Evolutionary conservation across 2,797 vertebrate genomes (phyloP).

Genomic region (Lacerta agilis): DNA sequence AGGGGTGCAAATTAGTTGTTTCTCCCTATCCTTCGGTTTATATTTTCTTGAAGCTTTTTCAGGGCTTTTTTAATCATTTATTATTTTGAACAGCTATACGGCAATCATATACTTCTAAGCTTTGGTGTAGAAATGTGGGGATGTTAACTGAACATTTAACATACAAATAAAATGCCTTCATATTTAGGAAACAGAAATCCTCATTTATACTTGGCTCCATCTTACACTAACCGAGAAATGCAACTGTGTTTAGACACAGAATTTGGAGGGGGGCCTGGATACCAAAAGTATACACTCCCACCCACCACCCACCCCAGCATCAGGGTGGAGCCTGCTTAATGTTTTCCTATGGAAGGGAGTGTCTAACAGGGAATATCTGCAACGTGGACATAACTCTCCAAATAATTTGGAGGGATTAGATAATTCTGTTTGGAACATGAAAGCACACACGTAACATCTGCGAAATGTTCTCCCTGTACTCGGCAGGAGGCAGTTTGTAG

Average conservation of each 20-base stretch:
- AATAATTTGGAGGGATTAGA: not conserved
- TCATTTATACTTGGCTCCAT: not conserved
- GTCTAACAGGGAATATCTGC: not conserved
- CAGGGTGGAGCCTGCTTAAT: not conserved
- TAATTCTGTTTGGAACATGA: not conserved
- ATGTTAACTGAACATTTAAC: not conserved
- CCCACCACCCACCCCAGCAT: not conserved
- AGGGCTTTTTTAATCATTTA: not conserved
- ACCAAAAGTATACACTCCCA: not conserved
- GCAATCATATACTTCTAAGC: not conserved
- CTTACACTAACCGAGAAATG: not conserved
- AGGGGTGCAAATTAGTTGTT: too few species aligned
- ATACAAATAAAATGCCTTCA: not conserved
- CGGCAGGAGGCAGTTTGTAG: not conserved
- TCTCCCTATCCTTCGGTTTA: not conserved
- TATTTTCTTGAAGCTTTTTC: not conserved
- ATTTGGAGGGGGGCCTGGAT: not conserved
- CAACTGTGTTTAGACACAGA: not conserved
- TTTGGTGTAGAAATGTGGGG: not conserved
- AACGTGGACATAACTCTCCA: accelerated
- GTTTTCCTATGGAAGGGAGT: not conserved
- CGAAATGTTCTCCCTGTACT: not conserved
- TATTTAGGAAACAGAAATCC: not conserved
- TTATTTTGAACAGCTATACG: not conserved
- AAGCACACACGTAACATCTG: not conserved